phyloP scores from a whole-genome alignment of 2,888 invertebrate species.

The Phorcus lineatus region DNA sequence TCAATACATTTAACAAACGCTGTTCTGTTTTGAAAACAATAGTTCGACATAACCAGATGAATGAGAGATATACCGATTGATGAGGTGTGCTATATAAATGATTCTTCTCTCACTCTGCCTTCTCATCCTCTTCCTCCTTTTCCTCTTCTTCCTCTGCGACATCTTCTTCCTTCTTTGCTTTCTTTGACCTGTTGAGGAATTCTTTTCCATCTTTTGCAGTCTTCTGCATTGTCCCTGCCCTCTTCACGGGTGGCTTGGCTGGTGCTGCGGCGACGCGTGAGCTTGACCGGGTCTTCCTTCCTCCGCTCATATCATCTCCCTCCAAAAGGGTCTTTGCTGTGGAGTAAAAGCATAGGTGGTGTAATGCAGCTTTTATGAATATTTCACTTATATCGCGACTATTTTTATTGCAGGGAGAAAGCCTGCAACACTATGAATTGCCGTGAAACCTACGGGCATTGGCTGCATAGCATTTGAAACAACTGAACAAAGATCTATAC shows the following conservation, averaged over 20 bases:
- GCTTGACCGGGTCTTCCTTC: conserved; percentile 62
- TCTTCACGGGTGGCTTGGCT: conserved; percentile 61
- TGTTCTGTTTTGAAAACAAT: not conserved
- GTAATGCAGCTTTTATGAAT: not conserved
- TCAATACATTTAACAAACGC: not conserved
- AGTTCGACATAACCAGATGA: no score
- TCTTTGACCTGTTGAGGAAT: conserved; percentile 60
- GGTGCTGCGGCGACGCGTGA: conserved; percentile 43
- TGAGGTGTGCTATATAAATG: not conserved
- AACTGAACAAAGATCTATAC: no score
- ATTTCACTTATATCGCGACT: no score
- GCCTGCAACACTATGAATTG: no score
- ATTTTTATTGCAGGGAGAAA: no score
- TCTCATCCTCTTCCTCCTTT: conserved; percentile 14
- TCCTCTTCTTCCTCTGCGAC: conserved; percentile 28
- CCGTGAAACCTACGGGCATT: no score
- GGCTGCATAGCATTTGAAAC: no score
- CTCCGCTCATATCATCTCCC: conserved; percentile 57
- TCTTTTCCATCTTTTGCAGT: conserved; percentile 83
- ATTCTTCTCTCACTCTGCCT: conserved; percentile 17
- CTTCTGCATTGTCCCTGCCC: conserved; percentile 76
- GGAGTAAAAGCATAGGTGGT: not conserved
- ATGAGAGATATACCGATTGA: no score
- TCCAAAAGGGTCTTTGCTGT: conserved; percentile 57
- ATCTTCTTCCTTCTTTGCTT: conserved; percentile 38